Evolutionary conservation across 2,888 invertebrate species (phyloP).

Genomic region (Caenorhabditis sp.): DNA sequence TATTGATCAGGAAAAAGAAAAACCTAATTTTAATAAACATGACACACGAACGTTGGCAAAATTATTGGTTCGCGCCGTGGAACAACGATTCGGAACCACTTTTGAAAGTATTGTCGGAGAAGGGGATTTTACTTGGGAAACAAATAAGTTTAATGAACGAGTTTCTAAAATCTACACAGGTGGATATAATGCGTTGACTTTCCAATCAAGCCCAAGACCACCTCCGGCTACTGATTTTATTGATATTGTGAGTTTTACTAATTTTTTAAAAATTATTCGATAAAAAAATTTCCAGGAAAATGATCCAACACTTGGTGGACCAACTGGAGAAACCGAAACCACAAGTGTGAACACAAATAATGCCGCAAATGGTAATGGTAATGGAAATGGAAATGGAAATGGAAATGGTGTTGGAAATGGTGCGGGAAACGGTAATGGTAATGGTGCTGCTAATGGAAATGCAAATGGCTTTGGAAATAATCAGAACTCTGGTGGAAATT

Average conservation of each 20-base stretch:
- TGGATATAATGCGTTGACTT: slow-evolving; percentile 33
- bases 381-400: slow-evolving; percentile 6
- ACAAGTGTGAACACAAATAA: slow-evolving; percentile 9
- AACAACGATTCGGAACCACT: slow-evolving; percentile 39
- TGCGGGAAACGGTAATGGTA: too few species aligned
- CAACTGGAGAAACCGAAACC: slow-evolving; percentile 18
- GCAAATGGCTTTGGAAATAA: too few species aligned
- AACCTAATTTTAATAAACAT: slow-evolving; percentile 40
- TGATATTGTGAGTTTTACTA: slow-evolving; percentile 39
- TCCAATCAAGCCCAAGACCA: slow-evolving; percentile 41
- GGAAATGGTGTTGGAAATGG: background rate
- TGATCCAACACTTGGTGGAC: slow-evolving; percentile 42
- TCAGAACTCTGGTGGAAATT: too few species aligned
- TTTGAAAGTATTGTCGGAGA: slow-evolving; percentile 37
- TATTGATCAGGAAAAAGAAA: slow-evolving; percentile 38
- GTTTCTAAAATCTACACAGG: slow-evolving; percentile 36
- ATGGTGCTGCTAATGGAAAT: background rate
- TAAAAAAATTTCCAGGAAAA: slow-evolving; percentile 30
- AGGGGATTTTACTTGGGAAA: slow-evolving; percentile 37
- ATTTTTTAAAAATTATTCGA: too few species aligned
- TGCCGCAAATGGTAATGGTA: slow-evolving; percentile 12
- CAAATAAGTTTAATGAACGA: slow-evolving; percentile 37
- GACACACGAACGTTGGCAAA: slow-evolving; percentile 34
- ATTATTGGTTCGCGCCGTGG: slow-evolving; percentile 28
- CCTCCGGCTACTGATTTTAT: slow-evolving; percentile 37